Base-by-base conservation (phyloP, 1,140 invertebrate species). In the Pachyrhynchus sulphureomaculatus region DNA sequence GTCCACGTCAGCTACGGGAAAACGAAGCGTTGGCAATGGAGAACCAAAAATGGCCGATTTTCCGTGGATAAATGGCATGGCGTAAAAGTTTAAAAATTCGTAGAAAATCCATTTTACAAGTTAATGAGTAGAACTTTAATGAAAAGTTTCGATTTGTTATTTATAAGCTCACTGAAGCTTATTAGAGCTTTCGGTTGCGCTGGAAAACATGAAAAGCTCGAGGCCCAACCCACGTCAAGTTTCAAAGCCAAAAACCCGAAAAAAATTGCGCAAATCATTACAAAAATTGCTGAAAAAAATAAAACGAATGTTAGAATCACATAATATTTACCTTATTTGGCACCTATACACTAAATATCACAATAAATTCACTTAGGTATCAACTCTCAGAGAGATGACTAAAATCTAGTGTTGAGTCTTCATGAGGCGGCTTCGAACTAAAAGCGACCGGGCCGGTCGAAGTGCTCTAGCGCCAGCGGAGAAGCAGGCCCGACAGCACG, bases 321-420 rank as follows among this genome's bases (percentile, higher is more conserved):
- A 17, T 61, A 49, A 55, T 68, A 72, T 53, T 74, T 75, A 76
- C 75, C 73, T 75, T 71, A 72, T 76, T 76, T 76, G 75, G 75
- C 75, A 76, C 75, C 74, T 71, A 74, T 71, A 65, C 65, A 75
- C 71, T 72, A 74, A 71, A 69, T 76, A 76, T 76, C 75, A 76
- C 73, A 76, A 76, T 75, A 66, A 65, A 67, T 71, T 74, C 71
- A 75, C 73, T 72, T 70, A 66, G 62, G 62, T 66, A 65, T 57
- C 45, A 61, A 62, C 62, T 72, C 71, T 65, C 60, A 70, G 55
- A 65, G 71, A 74, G 72, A 72, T 67, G 68, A 73, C 66, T 64
- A 68, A 56, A 67, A 66, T 66, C 64, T 62, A 66, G 65, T 72
- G 72, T 67, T 74, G 61, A 53, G 61, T 65, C 54, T 68, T 60